A percentile compares a stretch with the other conserved stretches of the same genome.
These are phyloP conservation scores for Aleiodes alternator DNA, from an alignment of 2,888 invertebrate genomes.

Conservation along the genomic window DNA sequence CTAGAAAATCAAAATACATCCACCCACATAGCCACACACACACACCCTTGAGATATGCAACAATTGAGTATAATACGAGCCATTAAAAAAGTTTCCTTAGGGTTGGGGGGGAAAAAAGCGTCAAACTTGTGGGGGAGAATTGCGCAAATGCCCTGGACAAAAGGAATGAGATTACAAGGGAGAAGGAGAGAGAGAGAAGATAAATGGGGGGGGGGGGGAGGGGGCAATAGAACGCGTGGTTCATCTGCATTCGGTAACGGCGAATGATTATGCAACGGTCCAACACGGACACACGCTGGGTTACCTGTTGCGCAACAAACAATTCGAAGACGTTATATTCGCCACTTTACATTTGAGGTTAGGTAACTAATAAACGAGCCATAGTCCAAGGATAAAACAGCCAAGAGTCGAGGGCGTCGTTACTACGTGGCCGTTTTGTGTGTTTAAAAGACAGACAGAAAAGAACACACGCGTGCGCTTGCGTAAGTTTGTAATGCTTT, in stretches of 20 bases:
- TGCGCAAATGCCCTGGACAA: too few species aligned
- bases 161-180: neutral
- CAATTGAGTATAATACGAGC: too few species aligned
- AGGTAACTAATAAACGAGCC: slow-evolving; percentile 72
- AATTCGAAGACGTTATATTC: slow-evolving; percentile 64
- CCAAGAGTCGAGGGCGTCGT: slow-evolving; percentile 43
- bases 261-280: slow-evolving; percentile 53
- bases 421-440: slow-evolving; percentile 5
- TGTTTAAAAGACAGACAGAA: slow-evolving; percentile 11
- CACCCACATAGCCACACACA: too few species aligned
- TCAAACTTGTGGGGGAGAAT: too few species aligned
- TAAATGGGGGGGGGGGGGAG: slow-evolving; percentile 8
- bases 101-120: slow-evolving; percentile 8
- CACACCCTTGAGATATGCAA: too few species aligned
- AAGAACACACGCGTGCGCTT: slow-evolving; percentile 43
- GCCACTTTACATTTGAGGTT: slow-evolving; percentile 71
- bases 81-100: slow-evolving; percentile 40
- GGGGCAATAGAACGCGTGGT: slow-evolving; percentile 45
- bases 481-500: slow-evolving; percentile 34
- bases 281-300: slow-evolving; percentile 50
- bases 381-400: slow-evolving; percentile 71
- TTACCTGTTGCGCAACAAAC: slow-evolving; percentile 71
- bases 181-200: slow-evolving; percentile 8
- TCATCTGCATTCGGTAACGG: slow-evolving; percentile 57
- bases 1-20: too few species aligned